Evolutionary conservation across 2,888 invertebrate genomes (phyloP), one percentile per base, ranked within the genome.

Genomic region (Nemapogon koenigi): DNA sequence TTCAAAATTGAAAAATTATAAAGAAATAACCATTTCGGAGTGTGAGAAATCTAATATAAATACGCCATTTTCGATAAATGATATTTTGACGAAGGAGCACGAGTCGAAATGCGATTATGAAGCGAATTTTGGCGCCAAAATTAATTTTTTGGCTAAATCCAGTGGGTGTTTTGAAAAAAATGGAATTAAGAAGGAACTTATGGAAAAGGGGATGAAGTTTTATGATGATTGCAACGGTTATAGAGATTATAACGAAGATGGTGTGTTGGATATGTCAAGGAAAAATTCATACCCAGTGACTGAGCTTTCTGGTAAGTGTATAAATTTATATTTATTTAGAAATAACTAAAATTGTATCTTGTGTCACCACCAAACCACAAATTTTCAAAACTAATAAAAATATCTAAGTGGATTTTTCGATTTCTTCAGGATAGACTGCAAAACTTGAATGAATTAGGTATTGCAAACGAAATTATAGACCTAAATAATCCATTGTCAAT

Each of bases 61-160:
- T 7, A 88, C 88, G 7, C 88, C 88, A 22, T 88, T 88, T 63
- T 88, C 87, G 7, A 88, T 88, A 39, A 87, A 88, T 50, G 88
- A 88, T 52, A 88, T 88, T 57, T 62, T 88, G 53, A 85, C 84
- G n/a, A 76, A 71, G 46, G 82, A 79, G 53, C 75, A 71, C 37
- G 76, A 73, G 42, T 57, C 61, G 44, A 76, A 66, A 57, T 73
- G 63, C 49, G 64, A 67, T 45, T 69, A 70, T 57, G 72, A 72
- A 55, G 62, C 61, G 60, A 66, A 60, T 57, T 73, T 66, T 57
- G 70, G 69, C 62, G 69, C 57, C 64, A 70, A 69, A 53, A 55
- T 65, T 50, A 60, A 58, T 47, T 71, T 62, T 57, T 53, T 68
- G 44, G 25, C 3, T 25, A 70, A 70, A 41, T 49, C 56, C 27